phyloP scores from a whole-genome alignment of 2,797 vertebrate genomes.

The Acanthornis magna region DNA sequence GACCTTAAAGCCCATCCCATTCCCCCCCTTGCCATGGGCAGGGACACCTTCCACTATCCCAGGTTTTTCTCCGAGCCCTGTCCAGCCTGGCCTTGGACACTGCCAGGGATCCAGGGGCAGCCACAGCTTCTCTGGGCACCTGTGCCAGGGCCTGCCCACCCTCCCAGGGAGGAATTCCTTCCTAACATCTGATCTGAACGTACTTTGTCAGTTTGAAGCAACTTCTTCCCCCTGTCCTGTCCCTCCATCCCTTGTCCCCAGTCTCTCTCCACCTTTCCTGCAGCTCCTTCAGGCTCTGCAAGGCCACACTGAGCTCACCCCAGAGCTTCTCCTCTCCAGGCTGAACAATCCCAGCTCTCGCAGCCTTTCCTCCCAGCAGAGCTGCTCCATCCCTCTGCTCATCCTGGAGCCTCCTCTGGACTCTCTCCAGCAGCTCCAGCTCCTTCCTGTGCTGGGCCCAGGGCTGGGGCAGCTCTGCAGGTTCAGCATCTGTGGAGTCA shows the following conservation, averaged over 20 bases:
- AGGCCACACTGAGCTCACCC: neutral
- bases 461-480: neutral
- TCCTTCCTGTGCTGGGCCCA: neutral
- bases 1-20: accelerated
- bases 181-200: neutral
- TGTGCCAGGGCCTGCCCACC: neutral
- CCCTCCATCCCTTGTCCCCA: neutral
- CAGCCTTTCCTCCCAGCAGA: neutral
- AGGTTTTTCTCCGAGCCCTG: neutral
- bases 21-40: neutral
- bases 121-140: neutral
- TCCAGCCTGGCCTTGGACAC: neutral
- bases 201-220: neutral
- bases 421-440: neutral
- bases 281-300: neutral
- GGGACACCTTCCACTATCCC: neutral
- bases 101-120: neutral
- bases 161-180: neutral
- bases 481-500: neutral
- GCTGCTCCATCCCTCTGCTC: neutral
- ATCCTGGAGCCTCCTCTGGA: neutral
- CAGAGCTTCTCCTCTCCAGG: neutral
- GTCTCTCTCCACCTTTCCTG: neutral
- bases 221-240: neutral
- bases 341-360: neutral